Evolutionary conservation across 2,113 vertebrate genomes (phyloP), one percentile per base, ranked within the genome.

Genomic region (Sitta europaea): DNA sequence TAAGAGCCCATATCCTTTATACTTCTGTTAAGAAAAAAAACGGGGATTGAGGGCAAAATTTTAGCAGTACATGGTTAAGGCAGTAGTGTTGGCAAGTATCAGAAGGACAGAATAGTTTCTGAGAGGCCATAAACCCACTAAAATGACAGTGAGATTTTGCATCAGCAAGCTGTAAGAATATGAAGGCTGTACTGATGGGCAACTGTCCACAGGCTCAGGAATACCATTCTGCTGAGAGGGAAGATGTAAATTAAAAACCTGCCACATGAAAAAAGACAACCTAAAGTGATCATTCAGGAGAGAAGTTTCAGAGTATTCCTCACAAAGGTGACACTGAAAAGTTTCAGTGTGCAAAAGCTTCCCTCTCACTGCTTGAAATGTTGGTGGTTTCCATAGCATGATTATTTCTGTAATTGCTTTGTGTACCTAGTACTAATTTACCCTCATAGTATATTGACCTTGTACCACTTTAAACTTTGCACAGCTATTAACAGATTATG

Each of bases 401-500:
- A 72, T 88, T 92, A 90, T 94, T 94, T 95, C 75, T 88, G 6
- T 61, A 92, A 87, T 47, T 79, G 72, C 75, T 82, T 55, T 23
- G 23, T 85, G 89, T 78, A 67, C 43, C 78, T 55, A 12, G 47
- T 25, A 72, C 92, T 94, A 94, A 94, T 94, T 93, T 88, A 72
- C 68, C 83, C 88, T 36, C 75, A 20, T 66, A 74, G 85, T n/a
- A 71, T 83, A 86, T 88, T 92, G 81, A 76, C 91, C 88, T 72
- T 81, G 31, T 31, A 70, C 24, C 63, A 47, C 82, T 91, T 93
- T 86, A 93, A 96, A 93, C 79, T 95, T 94, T 95, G 71, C 86
- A 96, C 59, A 94, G 87, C 83, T 92, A 83, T 92, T 95, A 97
- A 87, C 53, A 96, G 93, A 88, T 88, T 78, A 86, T 28, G 21